phyloP scores from a whole-genome alignment of 2,888 invertebrate species.

The Sarcophaga rosellei region DNA sequence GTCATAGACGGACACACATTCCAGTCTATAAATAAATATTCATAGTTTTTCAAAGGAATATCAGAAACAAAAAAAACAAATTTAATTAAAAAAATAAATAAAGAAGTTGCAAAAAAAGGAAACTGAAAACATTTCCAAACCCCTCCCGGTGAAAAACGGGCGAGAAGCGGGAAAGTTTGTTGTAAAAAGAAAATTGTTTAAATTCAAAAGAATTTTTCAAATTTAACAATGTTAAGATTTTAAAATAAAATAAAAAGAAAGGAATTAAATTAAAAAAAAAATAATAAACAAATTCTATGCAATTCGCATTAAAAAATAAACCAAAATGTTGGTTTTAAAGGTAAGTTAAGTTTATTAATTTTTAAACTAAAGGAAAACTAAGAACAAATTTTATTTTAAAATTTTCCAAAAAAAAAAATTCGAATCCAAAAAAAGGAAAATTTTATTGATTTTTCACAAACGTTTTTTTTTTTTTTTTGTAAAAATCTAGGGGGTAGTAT shows the following conservation, averaged over 20 bases:
- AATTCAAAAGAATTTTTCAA: neutral
- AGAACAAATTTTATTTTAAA: neutral
- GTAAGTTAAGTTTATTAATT: conserved; percentile 50
- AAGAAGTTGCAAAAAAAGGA: conserved; percentile 1
- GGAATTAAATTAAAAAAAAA: neutral
- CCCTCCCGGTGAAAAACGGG: conserved; percentile 22
- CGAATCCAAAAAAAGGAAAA: conserved; percentile 35
- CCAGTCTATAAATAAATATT: conserved; percentile 34
- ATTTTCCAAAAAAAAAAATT: conserved; percentile 3
- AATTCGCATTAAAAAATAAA: conserved; percentile 16
- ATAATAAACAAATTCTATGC: neutral
- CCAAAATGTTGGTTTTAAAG: conserved; percentile 67
- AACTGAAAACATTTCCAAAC: neutral
- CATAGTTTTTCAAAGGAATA: neutral
- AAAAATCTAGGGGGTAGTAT: conserved; percentile 38
- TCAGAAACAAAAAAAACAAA: conserved; percentile 5
- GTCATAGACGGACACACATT: conserved; percentile 59
- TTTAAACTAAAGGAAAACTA: neutral
- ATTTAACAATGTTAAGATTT: neutral
- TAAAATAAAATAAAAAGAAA: neutral
- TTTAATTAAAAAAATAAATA: conserved; percentile 17
- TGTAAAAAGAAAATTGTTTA: neutral
- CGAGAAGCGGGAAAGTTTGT: conserved; percentile 54
- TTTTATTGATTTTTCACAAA: conserved; percentile 68
- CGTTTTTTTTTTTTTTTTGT: conserved; percentile 43